Evolutionary conservation across 2,888 invertebrate genomes (phyloP).

Genomic region (Brassicogethes aeneus): DNA sequence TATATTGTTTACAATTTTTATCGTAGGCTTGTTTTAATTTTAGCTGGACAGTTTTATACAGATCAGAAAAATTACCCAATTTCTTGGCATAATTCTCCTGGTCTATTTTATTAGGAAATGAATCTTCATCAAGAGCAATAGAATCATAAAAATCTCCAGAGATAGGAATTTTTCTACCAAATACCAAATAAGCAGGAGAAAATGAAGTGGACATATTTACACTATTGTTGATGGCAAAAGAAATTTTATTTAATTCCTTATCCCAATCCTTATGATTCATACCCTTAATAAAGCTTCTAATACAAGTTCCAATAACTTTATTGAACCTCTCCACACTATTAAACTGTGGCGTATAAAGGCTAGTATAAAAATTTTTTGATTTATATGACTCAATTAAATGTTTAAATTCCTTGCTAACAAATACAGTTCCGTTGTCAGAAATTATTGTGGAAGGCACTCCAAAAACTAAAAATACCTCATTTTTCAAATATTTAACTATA

Average conservation of each 20-base stretch:
- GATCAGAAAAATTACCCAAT: not conserved
- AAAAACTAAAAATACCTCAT: conserved; percentile 9
- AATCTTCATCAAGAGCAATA: not conserved
- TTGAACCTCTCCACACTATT: conserved; percentile 8
- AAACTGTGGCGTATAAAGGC: conserved; percentile 6
- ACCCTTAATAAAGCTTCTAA: conserved; percentile 6
- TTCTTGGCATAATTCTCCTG: not conserved
- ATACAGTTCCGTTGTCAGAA: conserved; percentile 9
- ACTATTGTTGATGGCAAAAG: conserved; percentile 2
- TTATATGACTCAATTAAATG: conserved; percentile 1
- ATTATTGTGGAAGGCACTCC: conserved; percentile 10
- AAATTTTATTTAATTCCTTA: conserved; percentile 6
- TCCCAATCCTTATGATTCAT: conserved; percentile 9
- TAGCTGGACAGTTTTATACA: not conserved
- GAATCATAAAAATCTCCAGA: not conserved
- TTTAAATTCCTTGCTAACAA: conserved; percentile 7
- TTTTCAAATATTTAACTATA: conserved; percentile 9
- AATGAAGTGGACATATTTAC: not conserved
- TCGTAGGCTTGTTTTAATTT: not conserved
- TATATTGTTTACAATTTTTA: too few relatives aligned
- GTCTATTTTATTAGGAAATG: not conserved
- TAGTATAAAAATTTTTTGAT: too few relatives aligned
- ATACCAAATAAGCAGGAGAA: not conserved
- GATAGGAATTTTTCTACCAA: not conserved
- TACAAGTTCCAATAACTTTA: conserved; percentile 6